Conservation (phyloP, 2,797 vertebrate genomes). For the Potorous gilbertii region DNA sequence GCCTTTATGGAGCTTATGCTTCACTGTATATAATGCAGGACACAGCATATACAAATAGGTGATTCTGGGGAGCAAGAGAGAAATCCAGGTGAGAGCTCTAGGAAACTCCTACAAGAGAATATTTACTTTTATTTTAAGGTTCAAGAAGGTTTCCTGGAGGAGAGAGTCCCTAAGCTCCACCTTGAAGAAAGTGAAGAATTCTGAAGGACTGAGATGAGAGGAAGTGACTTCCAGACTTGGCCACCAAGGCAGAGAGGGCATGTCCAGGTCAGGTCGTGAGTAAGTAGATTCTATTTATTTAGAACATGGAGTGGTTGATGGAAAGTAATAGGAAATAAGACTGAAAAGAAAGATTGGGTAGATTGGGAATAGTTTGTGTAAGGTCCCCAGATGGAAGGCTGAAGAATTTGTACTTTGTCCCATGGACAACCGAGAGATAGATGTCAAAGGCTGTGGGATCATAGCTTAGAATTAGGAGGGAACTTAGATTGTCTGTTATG, state of each 20-base stretch:
- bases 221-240: neutral
- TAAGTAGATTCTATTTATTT: neutral
- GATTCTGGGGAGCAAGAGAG: neutral
- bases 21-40: neutral
- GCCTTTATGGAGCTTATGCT: neutral
- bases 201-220: neutral
- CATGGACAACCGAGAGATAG: neutral
- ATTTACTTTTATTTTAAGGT: neutral
- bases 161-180: neutral
- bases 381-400: neutral
- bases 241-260: neutral
- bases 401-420: neutral
- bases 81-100: neutral
- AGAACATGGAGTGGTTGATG: neutral
- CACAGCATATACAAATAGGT: neutral
- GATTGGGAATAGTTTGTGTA: neutral
- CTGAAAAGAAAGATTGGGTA: neutral
- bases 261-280: neutral
- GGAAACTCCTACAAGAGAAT: neutral
- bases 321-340: neutral
- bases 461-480: neutral
- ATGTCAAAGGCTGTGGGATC: neutral
- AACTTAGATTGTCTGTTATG: neutral
- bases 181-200: neutral
- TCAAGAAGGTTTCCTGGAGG: neutral